A percentile compares a stretch with the other conserved stretches of the same genome.
These are phyloP conservation scores for Rhabdophis nuchalis DNA, from an alignment of 2,797 vertebrate species.

Conservation along the genomic window DNA sequence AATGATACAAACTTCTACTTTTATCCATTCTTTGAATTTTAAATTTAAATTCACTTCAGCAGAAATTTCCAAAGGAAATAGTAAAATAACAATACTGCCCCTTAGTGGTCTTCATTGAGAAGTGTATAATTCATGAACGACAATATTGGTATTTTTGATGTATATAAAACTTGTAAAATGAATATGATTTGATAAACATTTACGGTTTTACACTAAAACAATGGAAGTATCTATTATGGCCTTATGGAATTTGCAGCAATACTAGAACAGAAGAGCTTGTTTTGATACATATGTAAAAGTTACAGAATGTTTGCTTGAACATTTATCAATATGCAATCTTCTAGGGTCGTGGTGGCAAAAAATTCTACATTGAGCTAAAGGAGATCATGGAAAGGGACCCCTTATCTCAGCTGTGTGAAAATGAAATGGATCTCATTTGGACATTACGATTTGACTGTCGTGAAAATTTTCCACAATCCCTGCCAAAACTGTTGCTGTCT, in stretches of 20 bases:
- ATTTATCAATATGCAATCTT: constrained; percentile 35
- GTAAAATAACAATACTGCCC: constrained; percentile 63
- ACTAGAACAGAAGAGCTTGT: not conserved
- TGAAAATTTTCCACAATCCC: constrained; percentile 91
- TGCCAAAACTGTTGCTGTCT: constrained; percentile 94
- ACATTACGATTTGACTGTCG: constrained; percentile 90
- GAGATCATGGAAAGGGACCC: constrained; percentile 99
- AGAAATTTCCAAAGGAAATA: not conserved
- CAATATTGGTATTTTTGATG: not conserved
- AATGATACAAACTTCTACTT: not conserved
- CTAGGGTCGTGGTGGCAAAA: constrained; percentile 94
- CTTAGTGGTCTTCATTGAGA: constrained; percentile 56
- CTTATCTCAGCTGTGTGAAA: constrained; percentile 94
- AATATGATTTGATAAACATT: not conserved
- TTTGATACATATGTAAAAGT: not conserved
- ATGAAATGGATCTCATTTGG: constrained; percentile 99
- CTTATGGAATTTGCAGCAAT: not conserved
- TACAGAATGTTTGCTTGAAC: not conserved
- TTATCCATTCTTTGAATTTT: not conserved
- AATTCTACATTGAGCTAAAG: constrained; percentile 93
- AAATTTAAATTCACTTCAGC: not conserved
- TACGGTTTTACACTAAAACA: not conserved
- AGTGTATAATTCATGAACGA: not conserved
- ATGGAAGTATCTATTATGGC: not conserved
- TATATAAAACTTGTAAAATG: not conserved